phyloP scores from a whole-genome alignment of 2,888 invertebrate genomes.

The Tineola bisselliella region DNA sequence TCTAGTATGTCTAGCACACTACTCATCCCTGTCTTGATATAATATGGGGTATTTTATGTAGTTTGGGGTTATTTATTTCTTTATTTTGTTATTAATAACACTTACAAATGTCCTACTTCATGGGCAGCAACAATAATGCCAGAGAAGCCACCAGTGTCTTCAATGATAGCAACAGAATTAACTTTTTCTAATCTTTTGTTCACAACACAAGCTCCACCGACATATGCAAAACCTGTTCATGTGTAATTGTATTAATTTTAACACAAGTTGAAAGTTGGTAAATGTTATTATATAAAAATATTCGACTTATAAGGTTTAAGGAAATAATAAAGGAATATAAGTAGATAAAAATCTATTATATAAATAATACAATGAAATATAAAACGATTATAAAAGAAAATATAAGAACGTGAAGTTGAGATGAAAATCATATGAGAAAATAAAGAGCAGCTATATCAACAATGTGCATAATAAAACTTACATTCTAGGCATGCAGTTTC shows the following conservation, averaged over 20 bases:
- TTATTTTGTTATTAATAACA: constrained; percentile 24
- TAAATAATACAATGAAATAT: neutral
- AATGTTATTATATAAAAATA: no score
- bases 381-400: neutral
- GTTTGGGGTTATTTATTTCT: no score
- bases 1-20: no score
- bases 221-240: constrained; percentile 88
- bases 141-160: constrained; percentile 95
- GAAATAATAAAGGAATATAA: neutral
- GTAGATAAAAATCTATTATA: neutral
- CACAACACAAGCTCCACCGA: constrained; percentile 95
- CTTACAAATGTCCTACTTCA: constrained; percentile 97
- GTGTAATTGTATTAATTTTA: neutral
- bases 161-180: constrained; percentile 95
- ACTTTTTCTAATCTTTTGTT: constrained; percentile 95
- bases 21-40: no score
- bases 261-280: neutral
- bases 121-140: constrained; percentile 96
- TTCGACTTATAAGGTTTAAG: neutral
- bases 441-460: neutral
- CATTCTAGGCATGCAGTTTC: neutral
- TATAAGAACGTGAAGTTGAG: neutral
- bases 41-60: no score
- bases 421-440: neutral
- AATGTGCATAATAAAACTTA: neutral